Percentiles rank a stretch among this genome's conserved stretches.
phyloP scores from a whole-genome alignment of 2,888 invertebrate species.

The Siphlonurus alternatus region DNA sequence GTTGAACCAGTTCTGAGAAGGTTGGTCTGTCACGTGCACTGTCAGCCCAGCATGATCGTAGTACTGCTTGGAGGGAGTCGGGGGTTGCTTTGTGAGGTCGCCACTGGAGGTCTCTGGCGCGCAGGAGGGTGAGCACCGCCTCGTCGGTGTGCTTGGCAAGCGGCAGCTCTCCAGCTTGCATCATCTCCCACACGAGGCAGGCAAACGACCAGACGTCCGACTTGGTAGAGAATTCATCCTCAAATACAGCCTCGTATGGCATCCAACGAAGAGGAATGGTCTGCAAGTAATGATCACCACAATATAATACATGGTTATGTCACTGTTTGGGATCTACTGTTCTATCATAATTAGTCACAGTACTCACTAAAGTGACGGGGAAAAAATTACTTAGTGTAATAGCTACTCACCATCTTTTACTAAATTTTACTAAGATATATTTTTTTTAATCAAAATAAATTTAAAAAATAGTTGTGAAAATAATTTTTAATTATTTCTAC shows the following conservation, averaged over 20 bases:
- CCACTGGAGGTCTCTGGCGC: constrained; percentile 49
- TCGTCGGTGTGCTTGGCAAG: constrained; percentile 60
- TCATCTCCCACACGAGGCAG: constrained; percentile 79
- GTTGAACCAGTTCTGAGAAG: constrained; percentile 37
- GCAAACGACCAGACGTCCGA: constrained; percentile 88
- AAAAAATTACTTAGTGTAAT: too few species aligned
- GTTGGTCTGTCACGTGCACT: constrained; percentile 52
- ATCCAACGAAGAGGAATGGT: constrained; percentile 81
- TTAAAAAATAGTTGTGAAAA: too few species aligned
- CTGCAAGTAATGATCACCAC: constrained; percentile 28
- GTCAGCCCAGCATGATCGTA: constrained; percentile 46
- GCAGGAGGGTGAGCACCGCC: constrained; percentile 46
- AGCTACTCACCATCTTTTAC: too few species aligned
- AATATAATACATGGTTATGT: too few species aligned
- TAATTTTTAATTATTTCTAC: too few species aligned
- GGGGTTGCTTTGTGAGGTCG: constrained; percentile 42
- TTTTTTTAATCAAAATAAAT: too few species aligned
- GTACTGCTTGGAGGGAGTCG: constrained; percentile 40
- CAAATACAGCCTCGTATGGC: constrained; percentile 73
- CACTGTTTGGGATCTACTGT: too few species aligned
- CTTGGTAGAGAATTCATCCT: constrained; percentile 81
- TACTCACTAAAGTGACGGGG: too few species aligned
- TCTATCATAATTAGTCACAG: too few species aligned
- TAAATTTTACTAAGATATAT: too few species aligned
- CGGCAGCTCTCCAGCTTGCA: constrained; percentile 59